Evolutionary conservation across 2,888 invertebrate species (phyloP), one percentile per base, ranked within the genome.

Genomic region (Stomorhina lunata): DNA sequence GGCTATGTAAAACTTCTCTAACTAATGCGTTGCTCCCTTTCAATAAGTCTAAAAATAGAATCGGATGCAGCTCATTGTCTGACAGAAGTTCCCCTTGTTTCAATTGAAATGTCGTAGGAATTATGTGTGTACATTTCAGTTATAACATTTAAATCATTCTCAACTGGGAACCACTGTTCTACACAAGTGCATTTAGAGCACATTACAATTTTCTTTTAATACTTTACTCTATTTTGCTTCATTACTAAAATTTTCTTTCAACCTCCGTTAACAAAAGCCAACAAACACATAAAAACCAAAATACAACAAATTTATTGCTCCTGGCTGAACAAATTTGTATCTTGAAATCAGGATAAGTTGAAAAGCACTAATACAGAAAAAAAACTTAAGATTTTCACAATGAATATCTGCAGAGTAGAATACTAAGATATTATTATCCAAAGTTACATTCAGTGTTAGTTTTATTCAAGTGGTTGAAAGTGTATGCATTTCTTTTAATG

Each of bases 261-360:
- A 25, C 10, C 15, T 1, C 29, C 40, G 45, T 40, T 15, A 20
- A 29, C 6, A 53, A 53, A 22, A 43, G 32, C 20, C 63, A 75
- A 53, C 22, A 55, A 55, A 53, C 32, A 55, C 53, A 65, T 53
- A 4, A 40, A 29, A 43, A 71, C 1, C 40, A 45, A 34, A 45
- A 25, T 5, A 50, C 20, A 50, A 50, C 43, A 32, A 43, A 32
- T 71, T 57, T 71, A 45, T 45, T 9, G 32, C 2, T 4, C 9
- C 15, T 29, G 43, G 29, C 55, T 65, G 40, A 53, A 55, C 22
- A 32, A 65, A 65, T 75, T 43, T 40, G 50, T 32, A 65, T 55
- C 22, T 53, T 53, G 22, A 50, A 61, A 63, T 63, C 53, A 22
- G 2, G 0, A 7, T 32, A 34, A 17, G 7, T n/a, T 40, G 3